Base-by-base conservation (phyloP, 2,113 vertebrate genomes). In the Clarias macrocephalus region DNA sequence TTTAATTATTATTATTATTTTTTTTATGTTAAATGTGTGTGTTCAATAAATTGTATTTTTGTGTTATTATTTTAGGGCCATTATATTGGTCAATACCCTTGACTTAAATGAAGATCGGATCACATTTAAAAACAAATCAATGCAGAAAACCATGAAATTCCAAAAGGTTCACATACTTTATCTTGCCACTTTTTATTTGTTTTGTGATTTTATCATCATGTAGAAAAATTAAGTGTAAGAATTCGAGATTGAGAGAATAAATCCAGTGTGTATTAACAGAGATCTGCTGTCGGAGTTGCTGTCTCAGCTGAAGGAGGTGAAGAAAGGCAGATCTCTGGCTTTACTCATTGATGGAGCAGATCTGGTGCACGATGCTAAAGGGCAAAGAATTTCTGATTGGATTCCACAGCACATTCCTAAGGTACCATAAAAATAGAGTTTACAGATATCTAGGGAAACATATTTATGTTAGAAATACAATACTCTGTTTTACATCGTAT, bases 311-410 rank as follows among this genome's bases (percentile, higher is more conserved):
- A 91, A 84, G 3, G 88, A 90, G 10, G 15, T 52, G 37, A 91
- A 91, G 85, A 93, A 80, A 60, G 83, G 62, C 18, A 89, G 89
- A 60, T 89, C 92, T 56, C 91, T 97, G 37, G 94, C 94, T 21
- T 70, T 98, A 87, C 84, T 97, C 11, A 72, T 97, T 0, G 97
- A 98, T 23, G 96, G 96, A 5, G 95, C 93, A 0, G 97, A 97
- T 88, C 91, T 91, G 5, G 75, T 96, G 12, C 93, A 88, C 19
- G 94, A 95, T 10, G 86, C 88, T 65, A 89, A 87, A 37, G 95
- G 94, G 59, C 95, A 94, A 77, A 89, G 92, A 12, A 92, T 88
- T 90, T 97, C 94, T 80, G 96, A 97, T 52, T 98, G 97, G 97
- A 96, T 98, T 52, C 96, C 97, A 9, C 93, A 95, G 88, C 88